phyloP scores from a whole-genome alignment of 2,888 invertebrate genomes.

The Aphelenchoides bicaudatus region DNA sequence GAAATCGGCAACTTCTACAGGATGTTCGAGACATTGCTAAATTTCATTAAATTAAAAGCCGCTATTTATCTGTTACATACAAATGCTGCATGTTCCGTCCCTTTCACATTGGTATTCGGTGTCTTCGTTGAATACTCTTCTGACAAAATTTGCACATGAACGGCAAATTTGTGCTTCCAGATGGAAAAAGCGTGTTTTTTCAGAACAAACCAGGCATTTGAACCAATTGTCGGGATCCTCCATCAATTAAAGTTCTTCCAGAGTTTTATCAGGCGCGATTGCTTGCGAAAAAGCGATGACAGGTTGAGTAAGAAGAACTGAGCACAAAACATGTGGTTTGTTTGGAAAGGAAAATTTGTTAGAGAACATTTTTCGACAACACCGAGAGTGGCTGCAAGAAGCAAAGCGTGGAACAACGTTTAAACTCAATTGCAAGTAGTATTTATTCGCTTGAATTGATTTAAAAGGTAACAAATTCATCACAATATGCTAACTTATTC shows the following conservation, averaged over 20 bases:
- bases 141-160: neutral
- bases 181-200: neutral
- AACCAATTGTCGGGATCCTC: neutral
- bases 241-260: neutral
- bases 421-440: too few relatives aligned
- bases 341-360: too few relatives aligned
- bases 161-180: neutral
- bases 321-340: too few relatives aligned
- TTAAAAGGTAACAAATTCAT: too few relatives aligned
- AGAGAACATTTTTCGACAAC: too few relatives aligned
- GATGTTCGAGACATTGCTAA: neutral
- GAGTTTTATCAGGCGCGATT: too few relatives aligned
- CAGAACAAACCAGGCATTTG: neutral
- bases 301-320: neutral
- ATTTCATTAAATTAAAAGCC: neutral
- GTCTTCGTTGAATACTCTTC: neutral
- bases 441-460: too few relatives aligned
- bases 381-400: slow-evolving; percentile 11
- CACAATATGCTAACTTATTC: too few relatives aligned
- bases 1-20: neutral
- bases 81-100: neutral
- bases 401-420: slow-evolving; percentile 9
- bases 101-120: neutral
- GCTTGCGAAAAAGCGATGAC: neutral
- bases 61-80: too few relatives aligned